Base-by-base conservation (phyloP, 1,140 invertebrate species). In the Hyphantria cunea region DNA sequence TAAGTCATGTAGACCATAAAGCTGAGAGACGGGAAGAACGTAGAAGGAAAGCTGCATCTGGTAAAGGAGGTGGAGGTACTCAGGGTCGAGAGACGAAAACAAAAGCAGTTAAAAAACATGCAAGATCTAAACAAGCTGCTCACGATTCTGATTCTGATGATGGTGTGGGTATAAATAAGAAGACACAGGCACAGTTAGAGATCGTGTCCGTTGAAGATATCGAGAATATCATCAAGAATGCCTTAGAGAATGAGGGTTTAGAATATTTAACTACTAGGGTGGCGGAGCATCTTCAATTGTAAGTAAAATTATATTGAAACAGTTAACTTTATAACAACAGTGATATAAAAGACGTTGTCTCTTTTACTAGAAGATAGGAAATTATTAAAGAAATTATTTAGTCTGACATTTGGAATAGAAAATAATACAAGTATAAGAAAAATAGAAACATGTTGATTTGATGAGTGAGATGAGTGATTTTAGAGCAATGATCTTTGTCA, bases 31-130 rank as follows among this genome's bases (percentile, higher is more conserved):
- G 96, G 74, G 97, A 98, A 50, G 97, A 98, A 74, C 91, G 97
- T 34, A 93, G 96, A 64, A 97, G 97, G 77, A 98, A 98, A 86
- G 96, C 97, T 0, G 89, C 94, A 31, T 93, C 93, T 62, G 97
- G 97, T 3, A 98, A 98, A 93, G 93, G 93, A 45, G 97, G 97
- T 31, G 97, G 98, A 34, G 97, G 97, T 10, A 94, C 94, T 32
- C 97, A 98, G 90, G 98, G 98, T 0, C 92, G 98, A 55, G 98
- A 99, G 92, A 98, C 97, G 0, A 99, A 98, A 91, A 99, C 96
- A 0, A 98, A 98, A 86, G 95, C 97, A 6, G 96, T 95, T 0
- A 99, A 99, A 77, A 96, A 96, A 76, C 93, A 94, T 80, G 62
- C 89, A 84, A 74, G 91, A 86, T 84, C 81, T 48, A 80, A 86